phyloP scores from a whole-genome alignment of 2,888 invertebrate genomes.

The Drosophila kuntzei region DNA sequence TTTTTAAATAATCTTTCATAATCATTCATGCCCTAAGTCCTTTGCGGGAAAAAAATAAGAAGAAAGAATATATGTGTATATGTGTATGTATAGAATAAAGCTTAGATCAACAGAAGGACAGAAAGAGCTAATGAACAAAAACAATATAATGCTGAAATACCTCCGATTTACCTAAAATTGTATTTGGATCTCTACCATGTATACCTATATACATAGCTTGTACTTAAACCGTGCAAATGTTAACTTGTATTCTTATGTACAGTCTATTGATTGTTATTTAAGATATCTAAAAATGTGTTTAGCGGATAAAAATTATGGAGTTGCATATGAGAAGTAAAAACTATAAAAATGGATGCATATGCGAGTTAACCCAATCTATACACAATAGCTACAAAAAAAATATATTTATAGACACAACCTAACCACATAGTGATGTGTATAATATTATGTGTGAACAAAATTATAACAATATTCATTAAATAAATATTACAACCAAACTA shows the following conservation, averaged over 20 bases:
- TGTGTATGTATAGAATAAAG: constrained; percentile 37
- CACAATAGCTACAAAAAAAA: constrained; percentile 20
- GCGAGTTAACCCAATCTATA: constrained; percentile 19
- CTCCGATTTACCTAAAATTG: constrained; percentile 64
- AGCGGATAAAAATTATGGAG: background rate
- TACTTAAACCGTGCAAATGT: constrained; percentile 22
- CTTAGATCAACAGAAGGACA: constrained; percentile 14
- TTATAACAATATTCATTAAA: constrained; percentile 62
- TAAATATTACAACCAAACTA: constrained; percentile 51
- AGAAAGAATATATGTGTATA: constrained; percentile 20
- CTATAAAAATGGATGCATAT: constrained; percentile 13
- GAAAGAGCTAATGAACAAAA: constrained; percentile 25
- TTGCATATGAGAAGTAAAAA: constrained; percentile 3
- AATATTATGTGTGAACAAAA: constrained; percentile 60
- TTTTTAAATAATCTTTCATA: constrained; percentile 28
- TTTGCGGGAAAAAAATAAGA: too few relatives aligned
- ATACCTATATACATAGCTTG: constrained; percentile 5
- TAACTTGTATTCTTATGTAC: constrained; percentile 17
- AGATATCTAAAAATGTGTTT: constrained; percentile 7
- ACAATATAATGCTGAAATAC: constrained; percentile 66
- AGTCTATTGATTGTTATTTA: constrained; percentile 37
- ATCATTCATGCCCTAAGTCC: too few relatives aligned
- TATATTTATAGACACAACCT: constrained; percentile 38
- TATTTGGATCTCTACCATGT: constrained; percentile 26
- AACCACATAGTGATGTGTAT: constrained; percentile 44